Percentiles rank a stretch among this genome's conserved stretches.
Evolutionary conservation across 2,113 vertebrate species (phyloP).

Genomic region (Steatornis caripensis): DNA sequence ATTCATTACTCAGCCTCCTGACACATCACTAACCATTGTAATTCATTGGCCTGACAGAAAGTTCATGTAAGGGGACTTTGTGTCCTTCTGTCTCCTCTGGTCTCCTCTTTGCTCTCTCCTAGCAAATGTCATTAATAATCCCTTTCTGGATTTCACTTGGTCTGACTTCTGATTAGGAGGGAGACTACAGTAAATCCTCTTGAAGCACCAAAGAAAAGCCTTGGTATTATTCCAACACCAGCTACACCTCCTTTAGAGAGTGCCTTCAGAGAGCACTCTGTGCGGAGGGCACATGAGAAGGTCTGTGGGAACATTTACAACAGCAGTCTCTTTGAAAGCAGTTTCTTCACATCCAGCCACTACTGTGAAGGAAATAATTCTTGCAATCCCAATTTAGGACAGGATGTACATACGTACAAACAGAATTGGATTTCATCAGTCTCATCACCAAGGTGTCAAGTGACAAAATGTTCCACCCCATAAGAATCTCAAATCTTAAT

Average conservation of each 20-base stretch:
- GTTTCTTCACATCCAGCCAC: not conserved
- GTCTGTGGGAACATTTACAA: accelerated
- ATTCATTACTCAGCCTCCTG: not conserved
- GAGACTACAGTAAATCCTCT: not conserved
- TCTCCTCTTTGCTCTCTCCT: not conserved
- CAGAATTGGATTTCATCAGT: not conserved
- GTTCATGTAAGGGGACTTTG: not conserved
- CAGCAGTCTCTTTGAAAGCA: not conserved
- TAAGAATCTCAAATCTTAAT: not conserved
- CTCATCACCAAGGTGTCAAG: not conserved
- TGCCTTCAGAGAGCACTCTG: not conserved
- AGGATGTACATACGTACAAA: not conserved
- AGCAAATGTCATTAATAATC: not conserved
- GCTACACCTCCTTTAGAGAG: not conserved
- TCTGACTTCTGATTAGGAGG: not conserved
- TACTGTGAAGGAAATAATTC: not conserved
- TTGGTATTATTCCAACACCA: not conserved
- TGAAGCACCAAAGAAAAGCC: not conserved
- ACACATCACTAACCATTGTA: not conserved
- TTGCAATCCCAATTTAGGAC: not conserved
- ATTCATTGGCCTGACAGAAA: not conserved
- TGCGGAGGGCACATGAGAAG: not conserved
- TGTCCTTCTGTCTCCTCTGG: not conserved
- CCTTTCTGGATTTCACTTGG: not conserved
- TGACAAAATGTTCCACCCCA: not conserved